Percentiles rank a stretch among this genome's conserved stretches.
Conservation (phyloP, 2,113 vertebrate species). For the Bostrychus sinensis region DNA sequence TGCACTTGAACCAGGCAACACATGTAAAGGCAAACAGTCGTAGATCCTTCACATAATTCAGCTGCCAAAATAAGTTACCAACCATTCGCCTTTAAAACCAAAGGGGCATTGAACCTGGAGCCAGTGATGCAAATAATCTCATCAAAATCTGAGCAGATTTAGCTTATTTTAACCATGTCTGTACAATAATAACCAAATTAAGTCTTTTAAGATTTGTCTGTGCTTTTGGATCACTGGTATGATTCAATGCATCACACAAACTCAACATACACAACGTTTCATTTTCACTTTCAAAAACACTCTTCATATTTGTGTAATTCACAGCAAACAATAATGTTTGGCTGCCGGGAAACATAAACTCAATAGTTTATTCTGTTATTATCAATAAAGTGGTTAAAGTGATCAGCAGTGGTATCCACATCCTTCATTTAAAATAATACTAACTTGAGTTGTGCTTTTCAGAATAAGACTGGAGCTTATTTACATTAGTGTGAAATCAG, state of each 20-base stretch:
- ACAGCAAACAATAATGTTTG: background rate
- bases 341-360: background rate
- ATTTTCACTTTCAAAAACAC: conserved; percentile 28
- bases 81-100: background rate
- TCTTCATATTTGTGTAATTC: conserved; percentile 16
- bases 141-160: conserved; percentile 3
- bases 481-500: background rate
- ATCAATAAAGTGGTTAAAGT: conserved; percentile 1
- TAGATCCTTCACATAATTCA: conserved; percentile 35
- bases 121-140: conserved; percentile 16
- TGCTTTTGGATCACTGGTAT: conserved; percentile 23
- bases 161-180: background rate
- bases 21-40: background rate
- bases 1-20: conserved; percentile 8
- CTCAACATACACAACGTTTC: conserved; percentile 36
- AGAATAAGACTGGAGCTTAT: background rate
- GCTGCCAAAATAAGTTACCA: conserved; percentile 13
- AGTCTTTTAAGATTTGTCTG: background rate
- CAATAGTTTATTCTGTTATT: background rate
- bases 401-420: background rate
- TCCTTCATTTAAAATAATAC: conserved; percentile 12
- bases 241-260: background rate
- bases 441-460: conserved; percentile 24
- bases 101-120: conserved; percentile 16
- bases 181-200: background rate